Percentiles rank a stretch among this genome's conserved stretches.
Conservation (phyloP, 2,797 vertebrate genomes). For the Trachops cirrhosus region DNA sequence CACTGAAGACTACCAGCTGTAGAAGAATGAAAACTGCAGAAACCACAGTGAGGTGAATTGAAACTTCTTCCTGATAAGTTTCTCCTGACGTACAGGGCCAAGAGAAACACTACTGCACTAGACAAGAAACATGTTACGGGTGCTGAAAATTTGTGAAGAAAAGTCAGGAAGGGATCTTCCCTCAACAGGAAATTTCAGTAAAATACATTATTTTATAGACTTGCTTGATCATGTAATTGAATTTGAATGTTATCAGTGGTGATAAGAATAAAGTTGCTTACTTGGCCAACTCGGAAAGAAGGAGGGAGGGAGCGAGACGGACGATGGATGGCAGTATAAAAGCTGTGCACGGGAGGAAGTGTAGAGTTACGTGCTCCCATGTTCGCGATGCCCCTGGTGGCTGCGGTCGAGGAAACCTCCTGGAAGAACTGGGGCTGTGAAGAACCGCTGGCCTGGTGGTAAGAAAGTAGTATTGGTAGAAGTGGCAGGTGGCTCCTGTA, state of each 20-base stretch:
- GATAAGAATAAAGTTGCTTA: conserved; percentile 37
- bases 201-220: background rate
- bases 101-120: background rate
- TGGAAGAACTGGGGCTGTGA: background rate
- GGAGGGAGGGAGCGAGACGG: background rate
- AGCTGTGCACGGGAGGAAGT: background rate
- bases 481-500: background rate
- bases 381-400: background rate
- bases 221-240: background rate
- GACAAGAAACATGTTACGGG: background rate
- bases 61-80: background rate
- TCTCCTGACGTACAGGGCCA: background rate
- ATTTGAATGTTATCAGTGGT: background rate
- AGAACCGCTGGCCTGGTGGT: background rate
- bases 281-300: background rate
- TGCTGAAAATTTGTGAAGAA: background rate
- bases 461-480: background rate
- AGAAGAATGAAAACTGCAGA: background rate
- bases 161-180: background rate
- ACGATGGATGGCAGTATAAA: background rate
- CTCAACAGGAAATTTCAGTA: background rate
- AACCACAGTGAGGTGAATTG: background rate
- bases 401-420: background rate
- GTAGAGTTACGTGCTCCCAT: background rate
- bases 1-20: conserved; percentile 77